Evolutionary conservation across 2,797 vertebrate species (phyloP).

Genomic region (Pseudocheirus occidentalis): DNA sequence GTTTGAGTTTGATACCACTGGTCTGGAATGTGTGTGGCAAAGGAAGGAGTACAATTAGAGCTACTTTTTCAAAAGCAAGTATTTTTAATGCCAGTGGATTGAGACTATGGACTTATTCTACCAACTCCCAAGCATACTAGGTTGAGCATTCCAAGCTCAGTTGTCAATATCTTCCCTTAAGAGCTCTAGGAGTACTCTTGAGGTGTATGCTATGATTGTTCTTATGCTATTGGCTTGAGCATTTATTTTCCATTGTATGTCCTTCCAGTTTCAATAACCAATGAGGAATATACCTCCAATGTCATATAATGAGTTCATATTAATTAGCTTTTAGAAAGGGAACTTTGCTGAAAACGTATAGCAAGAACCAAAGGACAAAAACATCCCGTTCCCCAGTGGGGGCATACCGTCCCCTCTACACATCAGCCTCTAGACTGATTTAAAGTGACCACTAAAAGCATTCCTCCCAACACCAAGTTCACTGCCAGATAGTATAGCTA

Average conservation of each 20-base stretch:
- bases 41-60: not conserved
- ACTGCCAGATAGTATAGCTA: not conserved
- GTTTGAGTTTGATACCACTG: not conserved
- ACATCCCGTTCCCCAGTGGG: not conserved
- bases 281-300: not conserved
- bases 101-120: not conserved
- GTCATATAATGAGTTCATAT: not conserved
- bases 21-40: not conserved
- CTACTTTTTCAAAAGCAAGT: not conserved
- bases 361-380: not conserved
- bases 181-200: not conserved
- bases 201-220: not conserved
- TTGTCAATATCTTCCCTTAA: not conserved
- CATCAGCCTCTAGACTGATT: not conserved
- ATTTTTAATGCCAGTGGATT: not conserved
- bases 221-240: not conserved
- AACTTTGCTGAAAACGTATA: not conserved
- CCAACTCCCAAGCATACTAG: not conserved
- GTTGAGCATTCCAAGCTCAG: not conserved
- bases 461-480: not conserved
- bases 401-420: not conserved
- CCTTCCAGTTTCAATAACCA: not conserved
- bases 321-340: not conserved
- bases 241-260: not conserved
- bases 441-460: not conserved